A percentile compares a stretch with the other conserved stretches of the same genome.
These are phyloP conservation scores for Dallia pectoralis DNA, from an alignment of 2,797 vertebrate genomes.

Conservation along the genomic window DNA sequence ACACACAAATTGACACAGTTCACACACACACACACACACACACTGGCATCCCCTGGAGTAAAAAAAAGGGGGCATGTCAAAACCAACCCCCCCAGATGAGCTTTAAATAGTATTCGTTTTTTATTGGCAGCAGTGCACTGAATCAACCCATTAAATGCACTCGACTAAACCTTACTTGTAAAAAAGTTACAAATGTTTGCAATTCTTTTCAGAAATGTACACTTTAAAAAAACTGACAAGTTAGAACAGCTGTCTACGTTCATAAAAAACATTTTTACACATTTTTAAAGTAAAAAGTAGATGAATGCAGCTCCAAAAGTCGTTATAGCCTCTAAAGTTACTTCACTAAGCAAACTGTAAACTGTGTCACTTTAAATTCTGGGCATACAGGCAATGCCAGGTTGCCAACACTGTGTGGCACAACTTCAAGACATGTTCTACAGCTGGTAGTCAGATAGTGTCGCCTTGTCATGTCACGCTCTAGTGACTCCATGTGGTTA, in stretches of 20 bases:
- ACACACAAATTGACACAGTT: too few species aligned
- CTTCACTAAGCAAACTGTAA: conserved; percentile 25
- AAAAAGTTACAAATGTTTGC: conserved; percentile 31
- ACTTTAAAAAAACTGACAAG: conserved; percentile 33
- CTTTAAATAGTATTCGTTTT: conserved; percentile 65
- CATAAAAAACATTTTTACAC: neutral
- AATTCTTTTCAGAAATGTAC: conserved; percentile 22
- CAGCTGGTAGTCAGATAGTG: too few species aligned
- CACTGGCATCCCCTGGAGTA: conserved; percentile 40
- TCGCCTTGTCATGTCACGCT: too few species aligned
- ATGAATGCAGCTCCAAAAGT: neutral
- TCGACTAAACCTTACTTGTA: neutral
- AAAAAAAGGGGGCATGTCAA: conserved; percentile 53
- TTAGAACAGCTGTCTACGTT: conserved; percentile 11
- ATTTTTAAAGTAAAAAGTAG: neutral
- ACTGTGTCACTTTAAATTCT: too few species aligned
- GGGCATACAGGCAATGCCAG: too few species aligned
- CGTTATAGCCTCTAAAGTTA: neutral
- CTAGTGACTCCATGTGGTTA: too few species aligned
- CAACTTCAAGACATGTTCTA: too few species aligned
- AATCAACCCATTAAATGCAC: conserved; percentile 45
- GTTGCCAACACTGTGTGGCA: too few species aligned
- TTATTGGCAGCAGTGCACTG: conserved; percentile 60
- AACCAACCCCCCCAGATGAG: conserved; percentile 48
- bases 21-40: too few species aligned